phyloP scores from a whole-genome alignment of 2,888 invertebrate species.

The Microplitis deprimator region DNA sequence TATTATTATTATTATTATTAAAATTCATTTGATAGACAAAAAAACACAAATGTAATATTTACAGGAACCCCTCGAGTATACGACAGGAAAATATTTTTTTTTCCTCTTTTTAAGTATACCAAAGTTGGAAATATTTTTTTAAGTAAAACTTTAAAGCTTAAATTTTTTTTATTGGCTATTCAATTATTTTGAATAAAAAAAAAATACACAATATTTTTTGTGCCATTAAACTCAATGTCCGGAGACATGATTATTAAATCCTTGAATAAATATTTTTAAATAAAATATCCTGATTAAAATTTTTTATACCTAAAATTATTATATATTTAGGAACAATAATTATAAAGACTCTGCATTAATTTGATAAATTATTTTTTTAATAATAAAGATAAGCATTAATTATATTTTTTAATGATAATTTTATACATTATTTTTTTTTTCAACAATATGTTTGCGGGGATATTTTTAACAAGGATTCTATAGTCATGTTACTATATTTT shows the following conservation, averaged over 20 bases:
- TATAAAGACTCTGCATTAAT: no score
- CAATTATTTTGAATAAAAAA: neutral
- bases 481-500: neutral
- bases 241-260: no score
- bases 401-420: neutral
- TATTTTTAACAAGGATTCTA: neutral
- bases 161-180: neutral
- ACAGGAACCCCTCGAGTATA: neutral
- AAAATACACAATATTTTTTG: neutral
- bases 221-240: no score
- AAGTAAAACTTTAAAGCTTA: neutral
- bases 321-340: no score
- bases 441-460: neutral
- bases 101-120: neutral
- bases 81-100: neutral
- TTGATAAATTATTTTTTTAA: neutral
- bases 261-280: no score
- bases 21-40: neutral
- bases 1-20: slow-evolving; percentile 19
- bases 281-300: no score
- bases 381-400: neutral
- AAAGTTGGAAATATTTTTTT: neutral
- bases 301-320: no score
- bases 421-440: neutral
- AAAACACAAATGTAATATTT: neutral